Evolutionary conservation across 1,140 invertebrate genomes (phyloP), one percentile per base, ranked within the genome.

Genomic region (Ladona fulva): DNA sequence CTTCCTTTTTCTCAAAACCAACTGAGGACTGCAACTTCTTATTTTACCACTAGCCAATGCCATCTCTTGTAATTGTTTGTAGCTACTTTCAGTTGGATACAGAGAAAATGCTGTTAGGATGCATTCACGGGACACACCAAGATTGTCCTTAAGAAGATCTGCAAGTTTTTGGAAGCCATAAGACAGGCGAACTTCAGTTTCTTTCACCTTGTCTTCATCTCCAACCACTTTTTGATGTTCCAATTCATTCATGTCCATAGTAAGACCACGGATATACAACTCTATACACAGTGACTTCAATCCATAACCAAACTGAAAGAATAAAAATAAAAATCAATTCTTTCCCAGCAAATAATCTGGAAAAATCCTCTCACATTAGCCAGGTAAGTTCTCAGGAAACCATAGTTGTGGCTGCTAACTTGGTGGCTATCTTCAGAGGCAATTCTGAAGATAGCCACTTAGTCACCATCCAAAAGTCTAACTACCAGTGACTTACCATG

Each of bases 171-270:
- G 83, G 81, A 91, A 91, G 76, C 88, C 88, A 75, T 83, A 82
- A 76, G 89, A 87, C 77, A 91, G 81, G 75, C 86, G 84, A 74
- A 86, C 85, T 44, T 88, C 88, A 3, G 86, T 87, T 80, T 88
- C 87, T 24, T 84, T 83, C 24, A 87, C 85, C 81, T 87, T 87
- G 11, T 66, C 52, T 66, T 66, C 52, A 66, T 66, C 52, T 66
- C 52, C 52, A 66, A 66, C 52, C 0, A 85, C 83, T 83, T 93
- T 93, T 52, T 90, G 88, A 78, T 86, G 88, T 82, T 93, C 91
- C 80, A 93, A 82, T 81, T 91, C 90, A 81, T 93, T 94, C 88
- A 93, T 91, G 81, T 93, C 92, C 8, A 89, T 88, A 6, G 91
- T 92, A 76, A 93, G 86, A 0, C 91, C 92, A 77, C 90, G 87